Percentiles rank a stretch among this genome's conserved stretches.
Conservation (phyloP, 2,797 vertebrate genomes). For the Lagorchestes hirsutus region DNA sequence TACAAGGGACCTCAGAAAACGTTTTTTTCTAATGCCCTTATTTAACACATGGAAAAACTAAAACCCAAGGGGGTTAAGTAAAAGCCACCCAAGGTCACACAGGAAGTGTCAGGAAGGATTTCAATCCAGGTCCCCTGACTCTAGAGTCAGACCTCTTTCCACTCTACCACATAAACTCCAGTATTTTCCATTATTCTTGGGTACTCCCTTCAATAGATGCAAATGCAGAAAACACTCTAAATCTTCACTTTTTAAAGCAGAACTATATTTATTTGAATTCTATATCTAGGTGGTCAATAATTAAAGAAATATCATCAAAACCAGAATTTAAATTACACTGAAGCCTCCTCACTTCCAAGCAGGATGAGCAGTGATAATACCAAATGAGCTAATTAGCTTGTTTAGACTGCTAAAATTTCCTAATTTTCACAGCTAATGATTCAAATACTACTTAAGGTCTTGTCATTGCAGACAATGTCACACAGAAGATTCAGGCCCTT, state of each 20-base stretch:
- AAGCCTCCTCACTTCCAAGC: background rate
- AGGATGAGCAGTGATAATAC: rapidly evolving
- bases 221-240: background rate
- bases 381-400: background rate
- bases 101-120: background rate
- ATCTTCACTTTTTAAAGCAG: background rate
- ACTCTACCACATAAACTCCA: too few species aligned
- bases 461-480: background rate
- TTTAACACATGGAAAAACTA: background rate
- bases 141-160: background rate
- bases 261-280: background rate
- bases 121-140: background rate
- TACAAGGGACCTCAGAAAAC: background rate
- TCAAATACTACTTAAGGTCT: slow-evolving; percentile 19
- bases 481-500: background rate
- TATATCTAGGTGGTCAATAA: background rate
- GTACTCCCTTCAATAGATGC: background rate
- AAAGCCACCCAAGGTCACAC: background rate
- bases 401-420: background rate
- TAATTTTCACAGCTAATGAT: background rate
- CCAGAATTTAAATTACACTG: background rate
- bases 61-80: background rate
- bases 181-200: background rate
- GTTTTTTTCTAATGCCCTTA: background rate
- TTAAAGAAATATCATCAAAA: slow-evolving; percentile 23